These are phyloP conservation scores for Heterodera filipjevi DNA, from an alignment of 2,888 invertebrate species.

Conservation along the genomic window DNA sequence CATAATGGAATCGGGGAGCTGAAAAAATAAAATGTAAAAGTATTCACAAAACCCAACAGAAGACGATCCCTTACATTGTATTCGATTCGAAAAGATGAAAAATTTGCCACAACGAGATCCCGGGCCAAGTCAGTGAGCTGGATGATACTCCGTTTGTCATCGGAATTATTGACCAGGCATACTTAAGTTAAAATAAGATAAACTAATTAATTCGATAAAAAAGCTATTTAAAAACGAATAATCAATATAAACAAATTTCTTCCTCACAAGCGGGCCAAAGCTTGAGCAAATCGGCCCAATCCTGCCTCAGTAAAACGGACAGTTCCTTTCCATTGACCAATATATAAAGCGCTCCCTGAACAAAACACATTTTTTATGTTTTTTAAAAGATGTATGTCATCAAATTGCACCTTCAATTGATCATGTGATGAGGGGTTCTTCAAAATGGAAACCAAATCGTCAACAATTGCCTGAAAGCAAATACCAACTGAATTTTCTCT, in stretches of 20 bases:
- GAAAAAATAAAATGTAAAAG: conserved; percentile 21
- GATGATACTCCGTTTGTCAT: conserved; percentile 45
- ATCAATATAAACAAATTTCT: neutral
- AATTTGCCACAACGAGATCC: conserved; percentile 64
- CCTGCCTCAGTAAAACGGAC: conserved; percentile 73
- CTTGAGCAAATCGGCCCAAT: conserved; percentile 76
- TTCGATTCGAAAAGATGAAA: conserved; percentile 60
- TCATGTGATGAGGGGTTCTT: conserved; percentile 73
- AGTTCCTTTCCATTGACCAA: conserved; percentile 75
- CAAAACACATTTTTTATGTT: conserved; percentile 9
- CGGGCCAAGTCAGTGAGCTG: conserved; percentile 67
- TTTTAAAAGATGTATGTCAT: neutral
- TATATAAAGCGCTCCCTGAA: conserved; percentile 78
- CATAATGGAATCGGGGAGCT: conserved; percentile 44
- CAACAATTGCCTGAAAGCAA: conserved; percentile 65
- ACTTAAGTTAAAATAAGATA: neutral
- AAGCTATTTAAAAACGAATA: no score
- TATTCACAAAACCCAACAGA: no score
- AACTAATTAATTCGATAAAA: no score
- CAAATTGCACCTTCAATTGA: conserved; percentile 72
- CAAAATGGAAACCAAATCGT: conserved; percentile 72
- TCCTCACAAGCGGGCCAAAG: conserved; percentile 80
- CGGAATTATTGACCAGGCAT: neutral
- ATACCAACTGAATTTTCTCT: conserved; percentile 68
- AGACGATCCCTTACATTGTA: conserved; percentile 25